Evolutionary conservation across 2,888 invertebrate genomes (phyloP).

Genomic region (Gymnoscelis rufifasciata): DNA sequence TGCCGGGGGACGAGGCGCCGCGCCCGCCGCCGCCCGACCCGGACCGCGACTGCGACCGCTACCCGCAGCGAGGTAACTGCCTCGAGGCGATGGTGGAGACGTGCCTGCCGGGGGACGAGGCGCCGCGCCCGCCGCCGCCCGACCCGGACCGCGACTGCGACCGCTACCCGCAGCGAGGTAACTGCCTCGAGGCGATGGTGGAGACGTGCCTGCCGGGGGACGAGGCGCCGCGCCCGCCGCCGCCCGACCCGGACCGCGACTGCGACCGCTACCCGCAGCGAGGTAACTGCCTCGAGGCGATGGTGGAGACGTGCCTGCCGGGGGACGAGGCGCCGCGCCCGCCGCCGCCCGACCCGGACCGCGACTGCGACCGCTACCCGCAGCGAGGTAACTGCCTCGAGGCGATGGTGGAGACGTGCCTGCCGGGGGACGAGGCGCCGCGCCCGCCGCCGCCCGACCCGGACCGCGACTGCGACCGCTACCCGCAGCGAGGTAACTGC

Average conservation of each 20-base stretch:
- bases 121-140: constrained; percentile 51
- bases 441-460: constrained; percentile 41
- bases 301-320: constrained; percentile 97
- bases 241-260: constrained; percentile 33
- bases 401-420: constrained; percentile 97
- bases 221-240: constrained; percentile 47
- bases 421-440: constrained; percentile 80
- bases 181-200: constrained; percentile 98
- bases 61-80: constrained; percentile 81
- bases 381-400: constrained; percentile 87
- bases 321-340: constrained; percentile 59
- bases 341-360: constrained; percentile 41
- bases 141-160: constrained; percentile 50
- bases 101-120: constrained; percentile 85
- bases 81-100: constrained; percentile 98
- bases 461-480: constrained; percentile 30
- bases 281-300: constrained; percentile 93
- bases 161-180: constrained; percentile 44
- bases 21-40: constrained; percentile 60
- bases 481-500: constrained; percentile 80
- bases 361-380: constrained; percentile 1
- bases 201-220: constrained; percentile 93
- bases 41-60: constrained; percentile 37
- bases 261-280: no score
- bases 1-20: constrained; percentile 80